Evolutionary conservation across 1,140 invertebrate genomes (phyloP), one percentile per base, ranked within the genome.

Genomic region (Papilio aristodemus): DNA sequence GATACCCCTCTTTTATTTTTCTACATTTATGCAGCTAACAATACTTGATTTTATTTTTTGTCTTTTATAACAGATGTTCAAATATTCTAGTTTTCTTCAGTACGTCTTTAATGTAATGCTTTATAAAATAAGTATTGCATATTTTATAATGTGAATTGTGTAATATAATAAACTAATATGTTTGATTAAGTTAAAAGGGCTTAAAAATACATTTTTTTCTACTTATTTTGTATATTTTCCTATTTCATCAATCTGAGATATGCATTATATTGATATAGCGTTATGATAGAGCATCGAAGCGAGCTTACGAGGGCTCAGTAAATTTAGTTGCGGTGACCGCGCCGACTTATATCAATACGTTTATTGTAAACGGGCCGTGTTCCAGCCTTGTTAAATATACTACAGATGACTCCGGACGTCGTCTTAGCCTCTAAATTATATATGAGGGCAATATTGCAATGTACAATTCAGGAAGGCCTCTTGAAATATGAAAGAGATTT

Each of bases 391-490:
- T 67, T 68, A 14, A 71, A 66, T 50, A 62, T 71, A 69, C 46
- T 58, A 32, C 67, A 59, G 63, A 22, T 41, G 68, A 36, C 69
- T 70, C 54, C 32, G 17, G 13, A 22, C 57, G 69, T 64, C 69
- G 39, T 64, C 58, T 67, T 69, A 63, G 57, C 68, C 32, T 27
- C 64, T 73, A 73, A 76, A 72, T 68, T 69, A 71, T 57, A 57
- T 63, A 69, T 69, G 68, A 68, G 58, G 43, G 68, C 59, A 68
- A 70, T 75, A 72, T 68, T 46, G 73, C 67, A 69, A 71, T 67
- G 71, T 75, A 75, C 71, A 75, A 72, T 71, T 72, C 68, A 75
- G 71, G 71, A 75, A 71, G 70, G 62, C 62, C 39, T 19, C 39
- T 41, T 14, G 62, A 19, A 32, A 43, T 64, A 64, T 43, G 62